Evolutionary conservation across 2,113 vertebrate genomes (phyloP), one percentile per base, ranked within the genome.

Genomic region (Phalacrocorax pelagicus): DNA sequence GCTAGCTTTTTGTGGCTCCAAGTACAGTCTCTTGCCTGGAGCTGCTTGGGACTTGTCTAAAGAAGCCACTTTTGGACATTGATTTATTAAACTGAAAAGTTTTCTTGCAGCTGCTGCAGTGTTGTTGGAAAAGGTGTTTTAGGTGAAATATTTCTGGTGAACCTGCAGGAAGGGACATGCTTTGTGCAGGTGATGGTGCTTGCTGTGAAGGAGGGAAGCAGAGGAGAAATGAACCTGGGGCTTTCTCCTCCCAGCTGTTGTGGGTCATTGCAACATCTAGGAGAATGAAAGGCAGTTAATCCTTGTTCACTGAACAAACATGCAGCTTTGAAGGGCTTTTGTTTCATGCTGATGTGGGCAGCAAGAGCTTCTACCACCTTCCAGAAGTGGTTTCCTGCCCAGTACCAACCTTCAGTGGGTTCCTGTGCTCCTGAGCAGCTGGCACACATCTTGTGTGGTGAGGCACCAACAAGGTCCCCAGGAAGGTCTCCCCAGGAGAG

Each of bases 371-470:
- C 42, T 71, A 3, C 16, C 9, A 0, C 44, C 58, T 86, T 92
- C 34, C 14, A 67, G 20, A 62, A 74, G 4, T 3, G 2, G 18
- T 83, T 84, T 90, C 34, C 40, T 65, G 17, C 32, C 27, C 7
- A 1, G 22, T 70, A 32, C 13, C 20, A 44, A 4, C 19, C 30
- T 81, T 70, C 51, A 19, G 14, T 40, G 47, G 21, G 12, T 67
- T 88, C 26, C 61, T 74, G 27, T 71, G 21, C 58, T 75, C 26
- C 44, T 44, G 21, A 62, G 47, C 49, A 44, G 34, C 34, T 62
- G 57, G 42, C 32, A 49, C 10, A 14, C 0, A 0, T 55, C 17
- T 72, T 84, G 13, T n/a, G 11, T 47, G 17, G 20, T 21, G 13
- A 85, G 27, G 12, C 11, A 62, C 32, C 30, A 58, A 27, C 15